Base-by-base conservation (phyloP, 2,113 vertebrate genomes). In the Cryptomyrus ogoouensis region DNA sequence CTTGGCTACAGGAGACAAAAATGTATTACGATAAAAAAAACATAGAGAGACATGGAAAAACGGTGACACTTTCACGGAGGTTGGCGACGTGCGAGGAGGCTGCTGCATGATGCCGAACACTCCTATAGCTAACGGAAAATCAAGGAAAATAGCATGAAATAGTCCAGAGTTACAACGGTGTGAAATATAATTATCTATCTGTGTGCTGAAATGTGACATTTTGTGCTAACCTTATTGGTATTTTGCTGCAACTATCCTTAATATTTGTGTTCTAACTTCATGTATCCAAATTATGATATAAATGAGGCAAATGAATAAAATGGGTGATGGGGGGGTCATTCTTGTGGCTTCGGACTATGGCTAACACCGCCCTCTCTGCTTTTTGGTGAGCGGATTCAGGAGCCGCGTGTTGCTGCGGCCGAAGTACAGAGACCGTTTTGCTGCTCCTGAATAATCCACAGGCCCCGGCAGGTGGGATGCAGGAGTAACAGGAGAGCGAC, bases 381-480 rank as follows among this genome's bases (percentile, higher is more conserved):
- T 19, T 1, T 87, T 15, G 46, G 47, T 13, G 5, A 87, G n/a
- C 0, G 13, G 39, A 46, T 27, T 49, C 47, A 35, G 10, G 47
- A 12, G 46, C 89, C 87, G 93, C 91, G 91, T 94, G 94, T 94
- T 92, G 91, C 90, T 88, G 92, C 93, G 93, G 92, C 93, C 66
- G 92, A 47, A 49, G 92, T 93, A 95, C 95, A 95, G 95, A 95
- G 92, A 93, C 91, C 94, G 89, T 96, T 96, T 96, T 95, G 95
- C 95, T 92, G 94, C 94, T 96, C 92, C 91, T 96, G 93, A 96
- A 95, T 96, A 95, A 96, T 95, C 94, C 94, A 96, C 92, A 94
- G 92, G 93, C 92, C 91, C 89, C 91, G 92, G 93, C 95, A 95
- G 94, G 94, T 95, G 95, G 95, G 87, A 92, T 89, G 86, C 93